Evolutionary conservation across 2,113 vertebrate species (phyloP).

Genomic region (Myocastor coypus): DNA sequence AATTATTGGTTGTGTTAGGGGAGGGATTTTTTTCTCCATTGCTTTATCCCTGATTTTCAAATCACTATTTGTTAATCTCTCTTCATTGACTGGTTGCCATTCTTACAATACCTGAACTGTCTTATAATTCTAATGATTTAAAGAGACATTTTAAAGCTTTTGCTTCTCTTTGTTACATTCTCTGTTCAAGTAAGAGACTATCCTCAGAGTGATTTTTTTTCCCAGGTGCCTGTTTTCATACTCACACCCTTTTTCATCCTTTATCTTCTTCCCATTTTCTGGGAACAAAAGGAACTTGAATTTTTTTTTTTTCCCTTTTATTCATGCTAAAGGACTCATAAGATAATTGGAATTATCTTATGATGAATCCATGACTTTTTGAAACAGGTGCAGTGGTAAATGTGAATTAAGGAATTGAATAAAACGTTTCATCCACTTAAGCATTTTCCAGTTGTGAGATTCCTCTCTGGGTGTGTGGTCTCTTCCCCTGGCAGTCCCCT

Average conservation of each 20-base stretch:
- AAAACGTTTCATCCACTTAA: constrained; percentile 60
- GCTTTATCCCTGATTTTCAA: neutral
- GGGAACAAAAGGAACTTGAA: constrained; percentile 38
- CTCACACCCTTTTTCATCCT: neutral
- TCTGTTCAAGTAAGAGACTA: constrained; percentile 68
- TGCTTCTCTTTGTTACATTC: constrained; percentile 77
- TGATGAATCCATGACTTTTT: neutral
- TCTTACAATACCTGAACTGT: constrained; percentile 37
- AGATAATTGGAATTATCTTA: neutral
- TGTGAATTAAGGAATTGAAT: constrained; percentile 61
- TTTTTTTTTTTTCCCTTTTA: constrained; percentile 24
- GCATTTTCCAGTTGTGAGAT: constrained; percentile 88
- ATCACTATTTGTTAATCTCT: constrained; percentile 9
- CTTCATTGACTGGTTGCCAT: neutral
- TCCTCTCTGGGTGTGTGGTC: constrained; percentile 75
- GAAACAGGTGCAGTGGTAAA: neutral
- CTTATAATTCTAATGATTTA: constrained; percentile 45
- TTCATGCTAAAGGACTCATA: constrained; percentile 48
- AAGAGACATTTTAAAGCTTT: constrained; percentile 76
- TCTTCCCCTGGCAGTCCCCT: neutral
- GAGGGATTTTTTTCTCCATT: neutral
- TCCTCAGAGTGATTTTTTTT: constrained; percentile 70
- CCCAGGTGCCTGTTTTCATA: constrained; percentile 54
- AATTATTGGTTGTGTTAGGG: neutral
- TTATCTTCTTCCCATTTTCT: constrained; percentile 63